phyloP scores from a whole-genome alignment of 2,888 invertebrate genomes.

The Fragum sueziense region DNA sequence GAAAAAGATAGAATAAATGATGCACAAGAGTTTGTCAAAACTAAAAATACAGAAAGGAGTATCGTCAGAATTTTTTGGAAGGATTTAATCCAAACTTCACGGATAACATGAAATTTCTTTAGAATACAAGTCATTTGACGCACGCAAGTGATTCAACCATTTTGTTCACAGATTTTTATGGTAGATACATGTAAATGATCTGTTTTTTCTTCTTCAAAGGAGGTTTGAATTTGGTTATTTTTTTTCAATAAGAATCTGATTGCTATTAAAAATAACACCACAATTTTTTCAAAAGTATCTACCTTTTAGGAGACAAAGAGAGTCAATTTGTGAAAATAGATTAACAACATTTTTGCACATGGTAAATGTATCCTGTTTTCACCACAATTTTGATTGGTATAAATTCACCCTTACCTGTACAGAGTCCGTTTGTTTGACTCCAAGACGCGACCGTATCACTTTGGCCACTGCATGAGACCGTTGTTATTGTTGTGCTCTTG shows the following conservation, averaged over 20 bases:
- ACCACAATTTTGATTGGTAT: background rate
- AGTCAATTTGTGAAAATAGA: too few species aligned
- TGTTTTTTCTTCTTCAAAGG: background rate
- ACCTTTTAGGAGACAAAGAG: background rate
- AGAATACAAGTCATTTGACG: too few species aligned
- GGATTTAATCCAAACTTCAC: too few species aligned
- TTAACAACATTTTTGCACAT: background rate
- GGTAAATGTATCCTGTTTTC: background rate
- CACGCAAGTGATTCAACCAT: too few species aligned
- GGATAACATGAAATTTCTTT: too few species aligned
- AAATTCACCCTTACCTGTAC: background rate
- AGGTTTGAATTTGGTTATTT: background rate
- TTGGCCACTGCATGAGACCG: background rate
- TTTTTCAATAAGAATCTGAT: background rate
- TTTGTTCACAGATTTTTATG: background rate
- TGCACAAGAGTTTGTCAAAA: too few species aligned
- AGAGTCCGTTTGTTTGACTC: constrained; percentile 1
- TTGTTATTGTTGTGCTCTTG: background rate
- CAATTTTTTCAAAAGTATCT: background rate
- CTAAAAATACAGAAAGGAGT: too few species aligned
- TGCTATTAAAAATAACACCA: background rate
- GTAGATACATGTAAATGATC: background rate
- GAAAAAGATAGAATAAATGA: too few species aligned
- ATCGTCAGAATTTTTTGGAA: too few species aligned
- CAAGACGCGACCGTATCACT: background rate